Evolutionary conservation across 2,888 invertebrate species (phyloP).

Genomic region (Luperina nickerlii): DNA sequence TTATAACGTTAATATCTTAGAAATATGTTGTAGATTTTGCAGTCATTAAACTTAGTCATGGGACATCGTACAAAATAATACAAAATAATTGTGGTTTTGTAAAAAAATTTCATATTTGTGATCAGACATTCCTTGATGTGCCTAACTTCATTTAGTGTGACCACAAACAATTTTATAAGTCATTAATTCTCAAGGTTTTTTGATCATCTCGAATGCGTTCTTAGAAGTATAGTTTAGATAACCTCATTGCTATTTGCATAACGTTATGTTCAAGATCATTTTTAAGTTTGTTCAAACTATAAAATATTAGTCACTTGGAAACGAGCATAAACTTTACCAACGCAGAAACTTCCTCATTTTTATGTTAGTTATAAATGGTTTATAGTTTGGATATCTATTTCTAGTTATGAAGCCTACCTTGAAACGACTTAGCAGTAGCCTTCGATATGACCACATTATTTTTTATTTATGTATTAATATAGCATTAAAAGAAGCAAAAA

Average conservation of each 20-base stretch:
- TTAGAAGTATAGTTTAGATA: not conserved
- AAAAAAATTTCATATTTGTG: not conserved
- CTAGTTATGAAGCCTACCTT: not conserved
- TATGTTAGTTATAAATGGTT: not conserved
- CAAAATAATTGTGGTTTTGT: not conserved
- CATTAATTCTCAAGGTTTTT: not conserved
- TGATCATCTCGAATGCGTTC: not conserved
- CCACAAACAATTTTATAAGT: not conserved
- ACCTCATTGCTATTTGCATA: slow-evolving; percentile 26
- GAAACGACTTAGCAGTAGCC: not conserved
- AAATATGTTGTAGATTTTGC: slow-evolving; percentile 37
- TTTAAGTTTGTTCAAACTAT: slow-evolving; percentile 20
- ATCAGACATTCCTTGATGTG: not conserved
- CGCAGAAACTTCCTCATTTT: slow-evolving; percentile 9
- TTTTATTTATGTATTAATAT: not conserved
- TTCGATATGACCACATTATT: not conserved
- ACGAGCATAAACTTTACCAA: not conserved
- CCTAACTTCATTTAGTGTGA: not conserved
- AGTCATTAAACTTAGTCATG: slow-evolving; percentile 28
- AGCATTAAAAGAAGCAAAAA: not conserved
- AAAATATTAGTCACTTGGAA: slow-evolving; percentile 3
- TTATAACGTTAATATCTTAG: slow-evolving; percentile 11
- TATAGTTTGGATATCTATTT: not conserved
- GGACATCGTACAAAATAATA: not conserved
- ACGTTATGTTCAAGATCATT: slow-evolving; percentile 11